Conservation (phyloP, 2,113 vertebrate species). For the Pachypanchax playfairii region DNA sequence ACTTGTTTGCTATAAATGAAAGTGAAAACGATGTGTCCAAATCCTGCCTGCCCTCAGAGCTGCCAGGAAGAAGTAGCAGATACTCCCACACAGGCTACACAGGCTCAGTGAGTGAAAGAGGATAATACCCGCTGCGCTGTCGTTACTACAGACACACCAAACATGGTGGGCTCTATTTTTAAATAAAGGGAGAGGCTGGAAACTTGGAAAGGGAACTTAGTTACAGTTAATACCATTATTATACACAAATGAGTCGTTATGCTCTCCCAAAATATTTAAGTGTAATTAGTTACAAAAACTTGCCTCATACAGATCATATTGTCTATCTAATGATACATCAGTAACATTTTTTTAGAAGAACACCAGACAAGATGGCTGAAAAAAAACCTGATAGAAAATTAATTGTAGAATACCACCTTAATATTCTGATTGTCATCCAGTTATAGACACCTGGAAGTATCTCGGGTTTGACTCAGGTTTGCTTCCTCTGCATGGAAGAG, state of each 20-base stretch:
- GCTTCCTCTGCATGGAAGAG: no score
- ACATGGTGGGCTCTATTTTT: constrained; percentile 67
- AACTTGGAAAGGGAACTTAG: constrained; percentile 20
- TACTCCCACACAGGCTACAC: constrained; percentile 7
- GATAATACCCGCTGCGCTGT: constrained; percentile 28
- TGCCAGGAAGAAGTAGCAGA: constrained; percentile 52
- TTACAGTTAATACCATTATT: no score
- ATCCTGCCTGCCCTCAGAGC: constrained; percentile 10
- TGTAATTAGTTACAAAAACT: no score
- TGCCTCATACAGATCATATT: no score
- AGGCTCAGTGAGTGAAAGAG: constrained; percentile 55
- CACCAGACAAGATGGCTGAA: no score
- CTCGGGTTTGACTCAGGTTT: no score
- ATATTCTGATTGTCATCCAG: no score
- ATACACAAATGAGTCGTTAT: background rate
- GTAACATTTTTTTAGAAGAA: no score
- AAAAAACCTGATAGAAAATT: no score
- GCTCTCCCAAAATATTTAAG: background rate
- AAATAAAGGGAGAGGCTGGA: constrained; percentile 10
- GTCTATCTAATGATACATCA: no score
- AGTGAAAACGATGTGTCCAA: constrained; percentile 35
- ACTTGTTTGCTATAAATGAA: constrained; percentile 52
- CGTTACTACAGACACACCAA: constrained; percentile 36
- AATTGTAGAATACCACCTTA: no score
- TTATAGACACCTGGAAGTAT: no score